Base-by-base conservation (phyloP, 2,888 invertebrate species). In the Eupeodes luniger region DNA sequence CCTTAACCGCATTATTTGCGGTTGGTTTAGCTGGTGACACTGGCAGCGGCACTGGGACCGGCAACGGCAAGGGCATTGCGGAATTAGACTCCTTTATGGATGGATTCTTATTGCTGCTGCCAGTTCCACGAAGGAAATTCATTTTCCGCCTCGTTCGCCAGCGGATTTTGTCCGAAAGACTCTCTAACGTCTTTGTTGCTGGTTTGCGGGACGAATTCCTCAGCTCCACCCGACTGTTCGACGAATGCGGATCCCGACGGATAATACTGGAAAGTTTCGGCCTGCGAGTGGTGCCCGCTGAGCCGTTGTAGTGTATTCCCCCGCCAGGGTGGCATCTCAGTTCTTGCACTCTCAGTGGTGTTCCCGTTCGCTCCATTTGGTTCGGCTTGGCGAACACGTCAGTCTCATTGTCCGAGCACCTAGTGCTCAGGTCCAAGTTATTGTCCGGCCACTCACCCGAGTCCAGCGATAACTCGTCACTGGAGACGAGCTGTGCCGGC, bases 181-280 rank as follows among this genome's bases (percentile, higher is more conserved):
- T 90, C 16, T 85, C 88, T 19, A 90, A 78, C 14, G 89, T 90
- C 34, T 79, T 89, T 72, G 80, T 81, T 27, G 82, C 40, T 27
- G 85, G 85, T 16, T 88, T 88, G 69, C 78, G 85, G 36, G 89
- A 44, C 5, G 78, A 76, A 66, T 82, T 89, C 40, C 89, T 70
- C 19, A 90, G 59, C 10, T 90, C 90, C 7, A 90, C 89, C 5
- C 86, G 89, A 70, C 57, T 87, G 44, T 49, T 88, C 2, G 82
- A n/a, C 61, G 89, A 79, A 51, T 84, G 81, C 27, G 81, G 85
- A 40, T 88, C 85, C 0, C 88, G 81, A 7, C 92, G 90, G 49
- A 90, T 91, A 74, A 92, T 90, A 85, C 91, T 92, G 53, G 92
- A 92, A 44, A 92, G 89, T 62, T 92, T 92, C 0, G 90, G 90